Evolutionary conservation across 1,140 invertebrate species (phyloP).

Genomic region (Neotoxoptera formosana): DNA sequence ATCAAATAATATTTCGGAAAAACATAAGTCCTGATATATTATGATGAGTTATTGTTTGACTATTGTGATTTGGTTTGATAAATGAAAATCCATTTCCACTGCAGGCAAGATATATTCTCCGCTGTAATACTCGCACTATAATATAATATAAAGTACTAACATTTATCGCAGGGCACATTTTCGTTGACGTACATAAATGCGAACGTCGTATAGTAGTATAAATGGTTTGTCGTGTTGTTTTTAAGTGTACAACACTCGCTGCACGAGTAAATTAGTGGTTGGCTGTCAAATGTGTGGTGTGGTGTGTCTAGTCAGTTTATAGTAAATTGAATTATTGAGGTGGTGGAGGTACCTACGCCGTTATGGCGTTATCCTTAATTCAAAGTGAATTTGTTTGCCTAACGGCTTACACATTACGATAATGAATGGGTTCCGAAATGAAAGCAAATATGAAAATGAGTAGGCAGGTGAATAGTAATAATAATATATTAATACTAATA

Average conservation of each 20-base stretch:
- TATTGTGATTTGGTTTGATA: no score
- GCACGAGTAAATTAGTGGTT: neutral
- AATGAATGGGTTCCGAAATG: neutral
- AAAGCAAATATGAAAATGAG: neutral
- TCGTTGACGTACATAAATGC: neutral
- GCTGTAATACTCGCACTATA: neutral
- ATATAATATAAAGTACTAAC: neutral
- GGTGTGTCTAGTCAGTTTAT: neutral
- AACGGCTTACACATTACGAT: neutral
- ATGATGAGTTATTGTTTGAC: no score
- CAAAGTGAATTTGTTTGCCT: neutral
- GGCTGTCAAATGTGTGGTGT: neutral
- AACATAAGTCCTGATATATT: neutral
- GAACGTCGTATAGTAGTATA: neutral
- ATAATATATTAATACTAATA: neutral
- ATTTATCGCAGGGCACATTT: neutral
- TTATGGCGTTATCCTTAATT: no score
- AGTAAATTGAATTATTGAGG: neutral
- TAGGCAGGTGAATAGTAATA: neutral
- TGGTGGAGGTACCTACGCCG: neutral
- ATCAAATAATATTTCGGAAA: neutral
- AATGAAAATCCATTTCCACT: neutral
- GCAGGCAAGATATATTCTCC: neutral
- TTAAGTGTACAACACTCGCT: neutral
- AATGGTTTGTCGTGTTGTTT: neutral